Evolutionary conservation across 1,140 invertebrate species (phyloP).

Genomic region (Brachionus asplanchnoidis): DNA sequence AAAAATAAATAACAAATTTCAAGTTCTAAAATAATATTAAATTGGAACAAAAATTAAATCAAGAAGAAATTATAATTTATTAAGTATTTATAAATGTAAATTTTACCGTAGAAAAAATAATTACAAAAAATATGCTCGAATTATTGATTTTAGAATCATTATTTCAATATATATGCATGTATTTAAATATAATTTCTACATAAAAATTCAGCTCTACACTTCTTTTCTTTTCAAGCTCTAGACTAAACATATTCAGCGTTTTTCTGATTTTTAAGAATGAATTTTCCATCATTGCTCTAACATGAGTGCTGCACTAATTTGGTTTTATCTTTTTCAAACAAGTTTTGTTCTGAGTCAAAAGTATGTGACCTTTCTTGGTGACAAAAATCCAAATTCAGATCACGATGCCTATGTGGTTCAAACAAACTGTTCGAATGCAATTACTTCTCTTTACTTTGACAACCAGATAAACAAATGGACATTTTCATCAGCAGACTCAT

Average conservation of each 20-base stretch:
- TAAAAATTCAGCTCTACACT: not conserved
- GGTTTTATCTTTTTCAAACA: not conserved
- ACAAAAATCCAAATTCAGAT: not conserved
- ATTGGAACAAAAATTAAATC: not conserved
- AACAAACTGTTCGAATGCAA: not conserved
- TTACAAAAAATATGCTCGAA: not conserved
- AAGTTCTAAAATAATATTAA: not conserved
- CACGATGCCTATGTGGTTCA: not conserved
- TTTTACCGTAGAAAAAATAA: not conserved
- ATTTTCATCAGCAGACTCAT: not conserved
- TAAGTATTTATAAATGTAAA: not conserved
- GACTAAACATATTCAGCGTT: not conserved
- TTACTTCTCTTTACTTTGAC: not conserved
- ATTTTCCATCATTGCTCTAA: not conserved
- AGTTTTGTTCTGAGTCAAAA: not conserved
- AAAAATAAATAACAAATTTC: not conserved
- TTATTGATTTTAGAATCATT: not conserved
- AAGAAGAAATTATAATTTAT: not conserved
- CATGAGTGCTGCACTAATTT: not conserved
- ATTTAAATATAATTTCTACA: not conserved
- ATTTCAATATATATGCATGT: not conserved
- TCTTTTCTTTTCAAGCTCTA: not conserved
- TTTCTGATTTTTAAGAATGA: not conserved
- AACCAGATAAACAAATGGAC: not conserved
- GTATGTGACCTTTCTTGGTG: not conserved